These are phyloP conservation scores for Caenorhabditis zanzibari DNA, from an alignment of 2,888 invertebrate genomes.

Conservation along the genomic window DNA sequence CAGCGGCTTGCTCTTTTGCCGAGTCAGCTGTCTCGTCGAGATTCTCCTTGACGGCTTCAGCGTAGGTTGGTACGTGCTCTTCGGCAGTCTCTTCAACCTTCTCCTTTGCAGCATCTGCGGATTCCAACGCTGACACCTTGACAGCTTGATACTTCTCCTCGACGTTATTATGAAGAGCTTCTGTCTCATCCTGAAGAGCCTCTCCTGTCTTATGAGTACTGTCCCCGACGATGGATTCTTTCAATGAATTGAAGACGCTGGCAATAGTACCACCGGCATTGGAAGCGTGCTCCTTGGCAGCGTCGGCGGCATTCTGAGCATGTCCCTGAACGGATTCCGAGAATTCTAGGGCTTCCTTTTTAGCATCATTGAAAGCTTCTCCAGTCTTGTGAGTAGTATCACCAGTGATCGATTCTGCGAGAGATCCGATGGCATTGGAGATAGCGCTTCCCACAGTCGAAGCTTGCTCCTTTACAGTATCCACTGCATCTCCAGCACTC, in stretches of 20 bases:
- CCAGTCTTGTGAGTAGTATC: conserved; percentile 28
- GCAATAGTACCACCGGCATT: conserved; percentile 6
- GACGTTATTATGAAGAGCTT: background rate
- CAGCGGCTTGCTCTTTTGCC: conserved; percentile 16
- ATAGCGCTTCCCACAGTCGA: conserved; percentile 12
- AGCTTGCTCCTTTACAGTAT: conserved; percentile 19
- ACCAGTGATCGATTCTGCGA: conserved; percentile 9
- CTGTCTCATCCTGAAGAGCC: background rate
- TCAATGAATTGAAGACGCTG: background rate
- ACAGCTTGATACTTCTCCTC: conserved; percentile 6
- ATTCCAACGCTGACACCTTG: background rate
- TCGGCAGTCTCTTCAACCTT: background rate
- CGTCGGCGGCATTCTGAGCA: conserved; percentile 10
- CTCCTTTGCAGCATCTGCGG: background rate
- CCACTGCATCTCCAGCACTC: conserved; percentile 11
- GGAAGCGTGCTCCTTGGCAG: conserved; percentile 17
- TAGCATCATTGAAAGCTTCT: conserved; percentile 18
- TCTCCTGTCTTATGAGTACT: conserved; percentile 23
- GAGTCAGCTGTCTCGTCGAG: conserved; percentile 1
- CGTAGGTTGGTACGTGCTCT: background rate
- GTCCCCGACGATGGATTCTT: conserved; percentile 11
- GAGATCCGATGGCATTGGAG: conserved; percentile 10
- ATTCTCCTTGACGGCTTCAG: conserved; percentile 5
- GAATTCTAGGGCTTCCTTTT: conserved; percentile 34
- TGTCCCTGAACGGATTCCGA: conserved; percentile 14